These are phyloP conservation scores for Litocranius walleri DNA, from an alignment of 2,113 vertebrate genomes.

Conservation along the genomic window DNA sequence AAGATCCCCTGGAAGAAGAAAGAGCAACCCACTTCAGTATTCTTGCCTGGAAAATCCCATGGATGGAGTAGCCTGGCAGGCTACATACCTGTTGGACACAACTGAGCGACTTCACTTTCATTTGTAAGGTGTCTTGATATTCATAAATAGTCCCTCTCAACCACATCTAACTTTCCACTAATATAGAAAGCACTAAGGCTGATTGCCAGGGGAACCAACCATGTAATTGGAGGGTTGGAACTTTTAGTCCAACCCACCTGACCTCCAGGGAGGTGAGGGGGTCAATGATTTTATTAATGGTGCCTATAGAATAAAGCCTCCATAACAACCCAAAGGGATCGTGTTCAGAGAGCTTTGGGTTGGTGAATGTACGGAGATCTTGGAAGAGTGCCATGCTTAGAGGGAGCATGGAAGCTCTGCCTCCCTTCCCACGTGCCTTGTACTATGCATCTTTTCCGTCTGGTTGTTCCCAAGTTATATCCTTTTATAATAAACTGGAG, in stretches of 20 bases:
- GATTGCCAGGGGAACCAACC: background rate
- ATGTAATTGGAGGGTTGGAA: background rate
- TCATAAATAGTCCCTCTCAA: background rate
- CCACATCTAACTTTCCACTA: no score
- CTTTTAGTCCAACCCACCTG: background rate
- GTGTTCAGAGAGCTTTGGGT: background rate
- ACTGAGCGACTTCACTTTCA: background rate
- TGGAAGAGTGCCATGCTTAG: background rate
- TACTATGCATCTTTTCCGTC: background rate
- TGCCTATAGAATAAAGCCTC: background rate
- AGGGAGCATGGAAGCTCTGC: background rate
- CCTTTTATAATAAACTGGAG: background rate
- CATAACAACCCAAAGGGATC: background rate
- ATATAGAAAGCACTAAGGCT: background rate
- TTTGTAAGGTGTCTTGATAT: background rate
- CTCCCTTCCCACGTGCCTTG: background rate
- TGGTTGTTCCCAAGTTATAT: background rate
- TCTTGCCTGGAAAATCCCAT: background rate
- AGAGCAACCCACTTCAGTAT: background rate
- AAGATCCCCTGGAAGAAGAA: background rate
- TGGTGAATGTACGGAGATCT: background rate
- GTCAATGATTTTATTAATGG: background rate
- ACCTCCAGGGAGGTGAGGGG: background rate
- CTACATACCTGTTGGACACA: background rate
- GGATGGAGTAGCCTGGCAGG: background rate